phyloP scores from a whole-genome alignment of 2,888 invertebrate genomes.

The Dusona sp. region DNA sequence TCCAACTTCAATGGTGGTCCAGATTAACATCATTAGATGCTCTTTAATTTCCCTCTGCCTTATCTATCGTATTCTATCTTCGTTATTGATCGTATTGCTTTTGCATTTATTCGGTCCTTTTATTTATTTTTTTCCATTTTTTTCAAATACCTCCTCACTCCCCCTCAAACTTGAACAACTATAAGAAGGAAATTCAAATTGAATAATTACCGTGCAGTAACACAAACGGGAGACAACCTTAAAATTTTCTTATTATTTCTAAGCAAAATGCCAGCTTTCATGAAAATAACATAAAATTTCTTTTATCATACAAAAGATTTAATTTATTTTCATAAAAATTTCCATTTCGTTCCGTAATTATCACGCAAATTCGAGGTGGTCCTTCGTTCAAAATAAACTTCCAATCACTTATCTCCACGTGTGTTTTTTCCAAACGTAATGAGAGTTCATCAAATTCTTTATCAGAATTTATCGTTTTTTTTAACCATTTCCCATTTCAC shows the following conservation, averaged over 20 bases:
- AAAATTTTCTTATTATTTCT: too few species aligned
- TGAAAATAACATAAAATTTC: too few species aligned
- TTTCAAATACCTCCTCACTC: background rate
- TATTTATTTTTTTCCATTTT: background rate
- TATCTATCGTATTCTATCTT: background rate
- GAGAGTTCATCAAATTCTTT: background rate
- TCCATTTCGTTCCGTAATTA: too few species aligned
- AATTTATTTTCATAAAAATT: too few species aligned
- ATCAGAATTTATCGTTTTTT: background rate
- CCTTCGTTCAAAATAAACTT: too few species aligned
- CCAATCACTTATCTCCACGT: too few species aligned
- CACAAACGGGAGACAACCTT: too few species aligned
- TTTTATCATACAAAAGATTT: too few species aligned
- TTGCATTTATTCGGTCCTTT: background rate
- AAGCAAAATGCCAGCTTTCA: too few species aligned
- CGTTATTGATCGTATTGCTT: background rate
- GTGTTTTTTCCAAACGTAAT: background rate
- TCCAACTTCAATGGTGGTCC: conserved; percentile 1
- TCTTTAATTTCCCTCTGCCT: background rate
- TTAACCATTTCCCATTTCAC: background rate
- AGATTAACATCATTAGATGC: conserved; percentile 10
- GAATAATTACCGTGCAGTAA: too few species aligned
- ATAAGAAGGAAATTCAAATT: too few species aligned
- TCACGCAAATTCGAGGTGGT: too few species aligned
- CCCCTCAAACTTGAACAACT: background rate